Base-by-base conservation (phyloP, 2,797 vertebrate species). In the Petrocephalus schoutedeni region DNA sequence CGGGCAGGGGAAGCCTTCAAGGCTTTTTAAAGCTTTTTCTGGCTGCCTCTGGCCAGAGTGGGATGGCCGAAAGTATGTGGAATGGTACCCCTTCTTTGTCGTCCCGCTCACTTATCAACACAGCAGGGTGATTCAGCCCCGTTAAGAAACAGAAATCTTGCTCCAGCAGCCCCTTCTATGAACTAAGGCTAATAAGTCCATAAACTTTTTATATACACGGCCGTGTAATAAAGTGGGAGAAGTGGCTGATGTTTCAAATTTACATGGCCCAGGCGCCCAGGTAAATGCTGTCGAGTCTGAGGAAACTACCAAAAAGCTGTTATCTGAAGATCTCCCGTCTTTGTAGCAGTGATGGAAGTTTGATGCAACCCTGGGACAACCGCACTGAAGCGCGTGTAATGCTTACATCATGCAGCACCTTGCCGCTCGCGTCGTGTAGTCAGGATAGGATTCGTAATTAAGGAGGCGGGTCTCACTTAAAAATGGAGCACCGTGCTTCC, bases 241-340 rank as follows among this genome's bases (percentile, higher is more conserved):
- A 36, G n/a, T 16, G 85, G 16, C 85, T 49, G 58, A 86, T 86
- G 36, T 64, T 86, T 51, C 58, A 86, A 21, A 64, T 87, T 49
- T 54, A 71, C 49, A 53, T 71, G 8, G 49, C 9, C 36, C 21
- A 53, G 41, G 6, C 45, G 1, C 6, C 9, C 21, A 16, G n/a
- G 53, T 87, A 16, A 87, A 87, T 51, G 49, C 32, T 71, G 41
- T 87, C 32, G 59, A 49, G 32, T 23, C 14, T 51, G 85, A 36
- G 28, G 32, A 41, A 86, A 36, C 28, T 12, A 21, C 9, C 0
- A 9, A 23, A 56, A 16, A 1, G n/a, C 8, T 56, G 32, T 51
- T 58, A 64, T 64, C 41, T 64, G 28, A 36, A 23, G 58, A n/a
- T 64, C 58, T 64, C n/a, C 41, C 10, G 58, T 61, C 85, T 32